Conservation (phyloP, 2,888 invertebrate genomes). For the Amphipyra berbera region DNA sequence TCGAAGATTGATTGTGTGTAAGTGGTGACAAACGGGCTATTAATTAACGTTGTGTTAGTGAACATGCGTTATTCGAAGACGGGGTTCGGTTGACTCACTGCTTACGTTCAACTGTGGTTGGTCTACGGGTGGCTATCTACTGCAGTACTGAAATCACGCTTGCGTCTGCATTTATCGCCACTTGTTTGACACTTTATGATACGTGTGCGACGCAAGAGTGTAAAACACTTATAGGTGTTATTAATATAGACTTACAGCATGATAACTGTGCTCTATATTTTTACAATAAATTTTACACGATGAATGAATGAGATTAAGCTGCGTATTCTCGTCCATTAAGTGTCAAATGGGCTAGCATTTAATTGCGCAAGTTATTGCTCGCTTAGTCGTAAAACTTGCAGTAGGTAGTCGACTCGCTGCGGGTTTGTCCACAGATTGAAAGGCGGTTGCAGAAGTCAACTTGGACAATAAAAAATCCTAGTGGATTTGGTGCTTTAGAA, state of each 20-base stretch:
- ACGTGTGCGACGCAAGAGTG: conserved; percentile 19
- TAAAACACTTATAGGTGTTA: conserved; percentile 29
- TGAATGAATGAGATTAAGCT: too few relatives aligned
- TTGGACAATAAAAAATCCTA: too few relatives aligned
- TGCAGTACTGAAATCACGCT: conserved; percentile 64
- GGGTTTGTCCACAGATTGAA: too few relatives aligned
- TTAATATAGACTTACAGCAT: conserved; percentile 16
- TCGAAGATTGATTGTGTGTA: conserved; percentile 29
- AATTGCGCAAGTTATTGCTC: too few relatives aligned
- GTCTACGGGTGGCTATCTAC: conserved; percentile 57
- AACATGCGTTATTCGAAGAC: conserved; percentile 15
- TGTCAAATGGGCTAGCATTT: too few relatives aligned
- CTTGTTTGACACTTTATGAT: conserved; percentile 59
- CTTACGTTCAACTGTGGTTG: conserved; percentile 5
- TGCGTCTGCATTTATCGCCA: conserved; percentile 72
- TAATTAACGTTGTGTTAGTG: conserved; percentile 24
- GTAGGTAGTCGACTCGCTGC: too few relatives aligned
- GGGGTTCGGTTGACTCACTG: conserved; percentile 22
- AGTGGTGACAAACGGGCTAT: conserved; percentile 20
- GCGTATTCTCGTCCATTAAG: too few relatives aligned
- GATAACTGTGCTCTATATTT: conserved; percentile 29
- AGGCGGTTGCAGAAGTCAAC: too few relatives aligned
- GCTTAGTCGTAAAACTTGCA: too few relatives aligned
- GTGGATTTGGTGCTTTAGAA: too few relatives aligned
- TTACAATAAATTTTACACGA: conserved; percentile 1